Evolutionary conservation across 2,113 vertebrate genomes (phyloP).

Genomic region (Echinops telfairi): DNA sequence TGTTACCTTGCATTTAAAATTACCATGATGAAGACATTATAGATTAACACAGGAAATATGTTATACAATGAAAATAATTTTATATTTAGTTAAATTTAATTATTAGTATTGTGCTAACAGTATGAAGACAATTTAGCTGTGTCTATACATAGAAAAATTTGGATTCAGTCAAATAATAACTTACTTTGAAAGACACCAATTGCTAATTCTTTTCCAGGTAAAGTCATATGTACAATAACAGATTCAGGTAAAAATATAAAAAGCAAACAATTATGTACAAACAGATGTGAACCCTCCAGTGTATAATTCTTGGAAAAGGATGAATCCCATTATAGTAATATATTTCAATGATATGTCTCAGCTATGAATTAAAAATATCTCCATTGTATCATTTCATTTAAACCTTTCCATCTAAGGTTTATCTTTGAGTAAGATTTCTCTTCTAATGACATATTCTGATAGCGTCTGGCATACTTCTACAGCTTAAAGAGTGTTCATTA

Average conservation of each 20-base stretch:
- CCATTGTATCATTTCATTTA: constrained; percentile 69
- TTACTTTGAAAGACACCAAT: constrained; percentile 51
- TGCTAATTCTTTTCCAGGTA: constrained; percentile 18
- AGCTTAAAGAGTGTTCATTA: constrained; percentile 78
- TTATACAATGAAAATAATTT: constrained; percentile 23
- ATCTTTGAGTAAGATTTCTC: constrained; percentile 74
- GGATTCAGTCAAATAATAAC: constrained; percentile 45
- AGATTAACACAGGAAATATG: constrained; percentile 50
- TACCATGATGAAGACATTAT: constrained; percentile 42
- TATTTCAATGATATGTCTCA: constrained; percentile 70
- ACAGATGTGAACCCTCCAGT: constrained; percentile 56
- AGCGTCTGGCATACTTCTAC: constrained; percentile 73
- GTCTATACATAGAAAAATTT: neutral
- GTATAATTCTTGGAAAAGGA: constrained; percentile 58
- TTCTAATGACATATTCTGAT: constrained; percentile 64
- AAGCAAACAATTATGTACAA: constrained; percentile 7
- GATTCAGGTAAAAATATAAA: neutral
- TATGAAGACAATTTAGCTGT: neutral
- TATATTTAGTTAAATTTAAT: constrained; percentile 57
- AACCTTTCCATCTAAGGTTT: constrained; percentile 78
- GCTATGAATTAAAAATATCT: constrained; percentile 77
- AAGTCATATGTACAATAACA: neutral
- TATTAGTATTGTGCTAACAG: constrained; percentile 20
- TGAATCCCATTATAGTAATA: constrained; percentile 66
- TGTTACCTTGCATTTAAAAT: constrained; percentile 60